Base-by-base conservation (phyloP, 30 jellyfish, hydroid and myxozoan genomes). In the Aurelia sp. region DNA sequence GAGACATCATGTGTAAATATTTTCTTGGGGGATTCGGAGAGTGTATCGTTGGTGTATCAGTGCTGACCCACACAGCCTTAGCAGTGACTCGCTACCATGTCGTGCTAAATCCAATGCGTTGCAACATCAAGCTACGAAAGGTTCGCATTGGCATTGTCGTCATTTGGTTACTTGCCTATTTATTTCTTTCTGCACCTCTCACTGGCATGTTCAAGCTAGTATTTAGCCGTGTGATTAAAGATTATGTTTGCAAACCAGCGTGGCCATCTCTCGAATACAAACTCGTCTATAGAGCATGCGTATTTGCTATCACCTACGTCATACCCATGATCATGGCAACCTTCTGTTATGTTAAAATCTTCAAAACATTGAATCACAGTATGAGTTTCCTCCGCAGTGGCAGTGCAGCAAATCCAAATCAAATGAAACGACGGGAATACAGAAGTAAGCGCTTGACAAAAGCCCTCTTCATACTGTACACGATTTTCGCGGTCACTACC, bases 41-140 rank as follows among this genome's bases (percentile, higher is more conserved):
- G 63, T 77, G 85, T 61, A 78, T 91, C 66, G 98, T 91, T 27
- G 98, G 98, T 41, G 98, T 91, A 7, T 91, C 96, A 2, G 96
- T 91, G 11, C 61, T 91, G 61, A 91, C 98, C 19, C 98, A 91
- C 60, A 78, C 98, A n/a, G 78, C 96, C 4, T 62, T 91, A 47
- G 93, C 94, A 40, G 19, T 91, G 47, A 80, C 72, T 22, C 93
- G 98, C 9, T 81, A 76, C 82, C 77, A 63, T 51, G 73, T 85
- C 24, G 90, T 91, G 21, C 65, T 50, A 24, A 78, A 76, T 70
- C 90, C 96, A 52, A 77, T 87, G 88, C 50, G 74, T 17, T 72
- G 90, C 57, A 72, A 15, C 64, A 40, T 91, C 31, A 51, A 71
- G 19, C 58, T 73, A 8, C 55, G 72, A 41, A 85, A 80, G 52